Conservation (phyloP, 2,797 vertebrate genomes). For the Neosilurus hyrtlii region DNA sequence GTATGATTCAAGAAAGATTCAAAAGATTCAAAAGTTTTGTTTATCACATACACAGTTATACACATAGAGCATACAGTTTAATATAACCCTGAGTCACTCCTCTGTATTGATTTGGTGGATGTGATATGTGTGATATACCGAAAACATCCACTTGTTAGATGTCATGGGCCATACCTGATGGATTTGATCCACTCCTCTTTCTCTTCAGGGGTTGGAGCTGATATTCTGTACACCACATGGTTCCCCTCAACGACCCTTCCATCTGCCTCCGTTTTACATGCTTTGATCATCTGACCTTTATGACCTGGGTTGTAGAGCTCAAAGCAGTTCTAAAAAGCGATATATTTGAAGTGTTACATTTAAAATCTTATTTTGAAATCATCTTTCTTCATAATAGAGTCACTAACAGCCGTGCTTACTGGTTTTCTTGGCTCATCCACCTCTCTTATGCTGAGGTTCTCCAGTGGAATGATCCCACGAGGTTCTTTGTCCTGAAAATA, state of each 20-base stretch:
- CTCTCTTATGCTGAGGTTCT: constrained; percentile 95
- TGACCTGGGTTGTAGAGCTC: constrained; percentile 95
- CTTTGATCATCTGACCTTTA: constrained; percentile 97
- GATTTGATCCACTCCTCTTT: constrained; percentile 99
- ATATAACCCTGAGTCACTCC: too few relatives aligned
- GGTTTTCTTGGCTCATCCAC: constrained; percentile 95
- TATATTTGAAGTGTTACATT: constrained; percentile 1
- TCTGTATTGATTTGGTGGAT: too few relatives aligned
- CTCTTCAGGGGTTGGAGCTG: constrained; percentile 92
- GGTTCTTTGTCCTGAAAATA: constrained; percentile 90
- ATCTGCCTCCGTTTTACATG: constrained; percentile 96
- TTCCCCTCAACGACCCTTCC: constrained; percentile 96
- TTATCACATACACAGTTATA: too few relatives aligned
- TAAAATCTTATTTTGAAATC: not conserved
- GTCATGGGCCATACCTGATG: constrained; percentile 81
- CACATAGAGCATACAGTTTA: too few relatives aligned
- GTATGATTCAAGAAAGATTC: too few relatives aligned
- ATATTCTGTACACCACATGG: constrained; percentile 97
- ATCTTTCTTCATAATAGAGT: not conserved
- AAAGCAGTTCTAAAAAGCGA: constrained; percentile 86
- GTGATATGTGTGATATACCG: not conserved
- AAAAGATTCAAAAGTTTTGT: too few relatives aligned
- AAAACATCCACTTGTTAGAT: not conserved
- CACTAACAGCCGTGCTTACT: constrained; percentile 70
- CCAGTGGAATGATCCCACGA: constrained; percentile 92